These are phyloP conservation scores for Anser brachyrhynchus DNA, from an alignment of 2,113 vertebrate genomes.

Conservation along the genomic window DNA sequence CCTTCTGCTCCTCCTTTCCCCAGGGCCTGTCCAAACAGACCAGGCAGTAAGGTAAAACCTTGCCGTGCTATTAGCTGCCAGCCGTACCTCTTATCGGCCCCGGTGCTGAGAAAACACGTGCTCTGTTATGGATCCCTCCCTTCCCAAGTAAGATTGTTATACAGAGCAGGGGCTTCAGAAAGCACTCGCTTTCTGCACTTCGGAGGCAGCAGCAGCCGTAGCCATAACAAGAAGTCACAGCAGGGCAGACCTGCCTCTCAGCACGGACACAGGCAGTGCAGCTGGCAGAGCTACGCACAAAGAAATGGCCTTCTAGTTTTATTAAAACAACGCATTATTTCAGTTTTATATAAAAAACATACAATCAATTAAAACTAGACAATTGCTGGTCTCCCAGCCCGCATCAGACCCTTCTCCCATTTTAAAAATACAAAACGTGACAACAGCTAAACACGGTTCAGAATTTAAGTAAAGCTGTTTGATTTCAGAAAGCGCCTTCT, in stretches of 20 bases:
- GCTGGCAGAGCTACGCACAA: rapidly evolving
- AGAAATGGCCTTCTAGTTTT: background rate
- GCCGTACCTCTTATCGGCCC: background rate
- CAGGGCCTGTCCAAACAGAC: no score
- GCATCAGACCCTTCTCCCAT: background rate
- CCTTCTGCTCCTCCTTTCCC: background rate
- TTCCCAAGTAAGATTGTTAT: background rate
- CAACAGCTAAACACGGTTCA: background rate
- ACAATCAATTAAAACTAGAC: background rate
- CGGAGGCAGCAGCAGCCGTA: background rate
- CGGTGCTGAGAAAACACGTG: no score
- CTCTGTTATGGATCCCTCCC: rapidly evolving
- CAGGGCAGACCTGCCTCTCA: rapidly evolving
- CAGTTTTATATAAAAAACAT: constrained; percentile 46
- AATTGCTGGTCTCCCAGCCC: background rate
- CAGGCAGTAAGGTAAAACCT: rapidly evolving
- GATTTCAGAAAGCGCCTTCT: background rate
- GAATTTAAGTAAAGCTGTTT: background rate
- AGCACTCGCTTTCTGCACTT: rapidly evolving
- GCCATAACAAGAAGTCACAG: rapidly evolving
- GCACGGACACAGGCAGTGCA: rapidly evolving
- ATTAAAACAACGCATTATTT: constrained; percentile 54
- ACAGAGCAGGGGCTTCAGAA: background rate
- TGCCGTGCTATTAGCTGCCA: background rate
- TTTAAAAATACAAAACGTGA: background rate